phyloP scores from a whole-genome alignment of 2,797 vertebrate genomes.

The Pyrocephalus nanus region DNA sequence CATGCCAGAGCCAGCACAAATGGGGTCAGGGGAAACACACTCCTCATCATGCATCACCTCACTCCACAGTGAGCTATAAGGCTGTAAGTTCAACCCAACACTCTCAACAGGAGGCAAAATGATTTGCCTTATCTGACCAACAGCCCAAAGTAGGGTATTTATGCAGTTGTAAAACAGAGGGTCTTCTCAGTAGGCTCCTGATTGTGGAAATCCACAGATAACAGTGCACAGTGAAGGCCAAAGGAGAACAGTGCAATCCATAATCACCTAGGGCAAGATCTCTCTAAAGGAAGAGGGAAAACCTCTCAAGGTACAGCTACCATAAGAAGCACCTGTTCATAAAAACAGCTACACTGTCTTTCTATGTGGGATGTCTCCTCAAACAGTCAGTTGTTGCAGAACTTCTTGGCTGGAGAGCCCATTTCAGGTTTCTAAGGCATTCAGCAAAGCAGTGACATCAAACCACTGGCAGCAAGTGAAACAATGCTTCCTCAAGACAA shows the following conservation, averaged over 20 bases:
- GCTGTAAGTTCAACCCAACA: not conserved
- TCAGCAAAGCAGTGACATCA: not conserved
- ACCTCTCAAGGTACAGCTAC: not conserved
- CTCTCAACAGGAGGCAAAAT: not conserved
- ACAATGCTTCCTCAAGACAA: not conserved
- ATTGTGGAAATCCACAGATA: not conserved
- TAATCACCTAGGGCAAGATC: not conserved
- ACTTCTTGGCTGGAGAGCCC: not conserved
- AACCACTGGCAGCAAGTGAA: not conserved
- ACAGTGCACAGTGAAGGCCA: not conserved
- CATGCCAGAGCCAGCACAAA: not conserved
- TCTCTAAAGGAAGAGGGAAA: not conserved
- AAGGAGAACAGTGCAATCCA: not conserved
- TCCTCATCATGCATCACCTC: not conserved
- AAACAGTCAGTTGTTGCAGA: not conserved
- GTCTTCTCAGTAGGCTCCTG: not conserved
- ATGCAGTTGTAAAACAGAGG: not conserved
- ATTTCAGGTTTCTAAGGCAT: not conserved
- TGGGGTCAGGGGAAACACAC: not conserved
- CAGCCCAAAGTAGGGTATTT: not conserved
- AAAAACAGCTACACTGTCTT: not conserved
- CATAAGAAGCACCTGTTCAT: fast-evolving
- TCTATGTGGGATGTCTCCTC: not conserved
- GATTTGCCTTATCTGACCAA: not conserved
- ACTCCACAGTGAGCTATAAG: fast-evolving